These are phyloP conservation scores for Phenganax marumi DNA, from an alignment of 92 coral and sea anemone species.

Conservation along the genomic window DNA sequence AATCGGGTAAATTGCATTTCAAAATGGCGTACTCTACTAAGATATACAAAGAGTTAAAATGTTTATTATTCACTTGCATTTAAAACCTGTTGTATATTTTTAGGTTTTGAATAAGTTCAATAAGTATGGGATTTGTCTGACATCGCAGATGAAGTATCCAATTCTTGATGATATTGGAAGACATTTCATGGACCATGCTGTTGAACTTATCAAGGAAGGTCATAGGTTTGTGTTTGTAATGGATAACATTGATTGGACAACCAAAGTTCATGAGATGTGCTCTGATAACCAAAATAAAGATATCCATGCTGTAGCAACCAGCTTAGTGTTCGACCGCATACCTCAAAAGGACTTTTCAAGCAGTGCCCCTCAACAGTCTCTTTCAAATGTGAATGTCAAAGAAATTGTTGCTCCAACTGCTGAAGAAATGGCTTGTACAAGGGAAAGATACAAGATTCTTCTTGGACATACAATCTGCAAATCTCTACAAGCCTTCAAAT, in stretches of 20 bases:
- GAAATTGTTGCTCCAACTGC: slow-evolving; percentile 9
- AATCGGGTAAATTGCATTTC: no score
- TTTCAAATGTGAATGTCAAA: slow-evolving; percentile 9
- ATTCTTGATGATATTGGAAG: slow-evolving; percentile 20
- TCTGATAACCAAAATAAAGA: slow-evolving; percentile 21
- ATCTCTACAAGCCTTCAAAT: slow-evolving; percentile 1
- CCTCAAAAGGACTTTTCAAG: slow-evolving; percentile 21
- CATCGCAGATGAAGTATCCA: slow-evolving; percentile 27
- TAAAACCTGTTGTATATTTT: background rate
- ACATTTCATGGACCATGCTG: slow-evolving; percentile 33
- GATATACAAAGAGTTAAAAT: no score
- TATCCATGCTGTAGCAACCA: slow-evolving; percentile 19
- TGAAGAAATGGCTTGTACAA: slow-evolving; percentile 30
- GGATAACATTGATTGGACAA: slow-evolving; percentile 30
- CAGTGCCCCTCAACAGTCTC: slow-evolving; percentile 20
- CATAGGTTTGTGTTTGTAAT: slow-evolving; percentile 22
- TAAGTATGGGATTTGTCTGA: slow-evolving; percentile 27
- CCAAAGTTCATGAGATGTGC: slow-evolving; percentile 19
- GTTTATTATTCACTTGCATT: slow-evolving; percentile 1
- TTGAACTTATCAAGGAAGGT: slow-evolving; percentile 28
- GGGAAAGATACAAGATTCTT: slow-evolving; percentile 22
- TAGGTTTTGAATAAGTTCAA: slow-evolving; percentile 21
- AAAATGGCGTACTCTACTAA: background rate
- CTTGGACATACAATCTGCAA: slow-evolving; percentile 12
- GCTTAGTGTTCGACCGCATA: slow-evolving; percentile 24